Base-by-base conservation (phyloP, 2,797 vertebrate species). In the Sebastes trivittatus region DNA sequence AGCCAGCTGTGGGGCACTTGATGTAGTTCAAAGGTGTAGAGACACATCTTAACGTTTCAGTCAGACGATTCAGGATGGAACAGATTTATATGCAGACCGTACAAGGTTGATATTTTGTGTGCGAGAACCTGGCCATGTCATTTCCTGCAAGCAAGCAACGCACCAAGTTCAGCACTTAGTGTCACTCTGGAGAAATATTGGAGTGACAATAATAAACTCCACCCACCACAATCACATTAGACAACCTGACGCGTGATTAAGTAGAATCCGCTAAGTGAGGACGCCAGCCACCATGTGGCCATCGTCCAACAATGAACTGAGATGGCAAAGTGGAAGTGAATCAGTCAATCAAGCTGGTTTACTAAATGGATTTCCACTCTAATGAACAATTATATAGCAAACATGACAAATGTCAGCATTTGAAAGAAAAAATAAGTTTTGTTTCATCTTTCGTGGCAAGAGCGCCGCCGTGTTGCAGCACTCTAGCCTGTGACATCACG, bases 11-110 rank as follows among this genome's bases (percentile, higher is more conserved):
- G 58, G 38, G 54, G 42, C 38, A 72, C 29, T 69, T 69, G 22
- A 63, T 83, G 23, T 69, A 42, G 63, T 74, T 71, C 34, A 66
- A 81, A 66, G 61, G 42, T 77, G 16, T 20, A 73, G 63, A 75
- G 25, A 72, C 11, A 59, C 63, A 14, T 59, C 27, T 71, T 30
- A 68, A 65, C 25, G 30, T 60, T 72, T 58, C 55, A 61, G 59
- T 46, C 27, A 29, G 55, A n/a, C 14, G 18, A 14, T 32, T 61
- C 52, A 16, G 67, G 62, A 38, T 20, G 4, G 5, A 20, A 55
- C 4, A 11, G 34, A 78, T 69, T 86, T 4, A 65, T 54, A 23
- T 11, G 32, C 58, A 55, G 6, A 64, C 23, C 0, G 8, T 23
- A 18, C 11, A 59, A 49, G n/a, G 54, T 59, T 32, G 29, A 64